These are phyloP conservation scores for Synanthedon andrenaeformis DNA, from an alignment of 2,888 invertebrate genomes.

Conservation along the genomic window DNA sequence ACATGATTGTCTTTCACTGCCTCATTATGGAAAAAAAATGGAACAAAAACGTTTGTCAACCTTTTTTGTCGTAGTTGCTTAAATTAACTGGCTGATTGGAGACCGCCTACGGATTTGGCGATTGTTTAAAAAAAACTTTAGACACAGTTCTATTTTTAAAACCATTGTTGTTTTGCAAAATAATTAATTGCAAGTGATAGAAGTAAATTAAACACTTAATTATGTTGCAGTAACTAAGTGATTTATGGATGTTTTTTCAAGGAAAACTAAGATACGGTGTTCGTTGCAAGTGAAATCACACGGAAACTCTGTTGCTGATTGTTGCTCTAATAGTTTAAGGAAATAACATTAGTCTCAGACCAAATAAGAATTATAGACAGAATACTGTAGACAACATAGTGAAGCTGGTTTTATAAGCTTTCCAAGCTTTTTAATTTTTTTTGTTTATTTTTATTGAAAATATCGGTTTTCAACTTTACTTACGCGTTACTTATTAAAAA, in stretches of 20 bases:
- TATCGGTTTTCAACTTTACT: too few species aligned
- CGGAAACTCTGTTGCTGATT: too few species aligned
- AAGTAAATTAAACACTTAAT: neutral
- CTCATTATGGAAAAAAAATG: conserved; percentile 12
- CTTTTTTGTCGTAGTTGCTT: conserved; percentile 9
- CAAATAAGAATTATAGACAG: too few species aligned
- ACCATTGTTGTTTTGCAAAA: conserved; percentile 9
- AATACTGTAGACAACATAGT: too few species aligned
- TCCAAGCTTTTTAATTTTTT: too few species aligned
- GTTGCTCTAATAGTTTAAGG: neutral
- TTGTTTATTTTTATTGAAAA: too few species aligned
- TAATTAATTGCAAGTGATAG: conserved; percentile 5
- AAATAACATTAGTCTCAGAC: neutral
- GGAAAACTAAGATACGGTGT: neutral
- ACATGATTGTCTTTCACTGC: conserved; percentile 13
- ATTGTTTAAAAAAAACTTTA: conserved; percentile 8
- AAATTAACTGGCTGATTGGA: conserved; percentile 10
- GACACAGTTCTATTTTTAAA: conserved; percentile 11
- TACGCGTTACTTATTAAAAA: too few species aligned
- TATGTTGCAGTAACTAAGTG: neutral
- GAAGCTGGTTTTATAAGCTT: too few species aligned
- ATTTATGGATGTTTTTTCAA: neutral
- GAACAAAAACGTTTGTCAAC: conserved; percentile 2
- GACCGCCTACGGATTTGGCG: conserved; percentile 10
- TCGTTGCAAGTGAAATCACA: neutral